Evolutionary conservation across 1,140 invertebrate genomes (phyloP), one percentile per base, ranked within the genome.

Genomic region (Diuraphis noxia): DNA sequence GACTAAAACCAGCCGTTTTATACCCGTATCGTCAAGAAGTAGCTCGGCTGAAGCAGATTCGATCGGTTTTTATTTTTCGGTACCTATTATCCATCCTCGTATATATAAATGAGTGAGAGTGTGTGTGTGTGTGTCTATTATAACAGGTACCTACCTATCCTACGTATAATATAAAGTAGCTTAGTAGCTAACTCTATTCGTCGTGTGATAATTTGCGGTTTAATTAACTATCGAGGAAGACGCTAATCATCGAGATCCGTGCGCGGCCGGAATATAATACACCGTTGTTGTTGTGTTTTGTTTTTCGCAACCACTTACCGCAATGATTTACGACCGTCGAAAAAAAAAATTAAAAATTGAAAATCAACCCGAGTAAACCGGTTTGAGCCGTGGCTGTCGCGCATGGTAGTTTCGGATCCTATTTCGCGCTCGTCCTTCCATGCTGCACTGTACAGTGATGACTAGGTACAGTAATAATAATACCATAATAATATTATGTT

Each of bases 251-350:
- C 84, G 84, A 10, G 23, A 72, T 72, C 56, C 56, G 56, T n/a
- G n/a, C 56, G 30, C 56, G 56, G 56, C 6, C 56, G 13, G 56
- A 72, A 72, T 72, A 30, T 84, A 21, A 43, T 43, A 46, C 34
- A 19, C 43, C 30, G 81, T 41, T 30, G 79, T 82, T 30, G 38
- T 43, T n/a, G 30, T 43, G 17, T 49, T 49, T 85, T 34, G 46
- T 85, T n/a, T 43, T 89, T 43, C 30, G 88, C 63, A 38, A 90
- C 88, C 63, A 90, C 88, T 90, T 90, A 79, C n/a, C 40, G 17
- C 40, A n/a, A 79, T 90, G 88, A 90, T 90, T 90, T 43, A 90
- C 63, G 88, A 52, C 40, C 63, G 88, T 25, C 40, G 7, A 87
- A 56, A 87, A 56, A 87, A 49, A 46, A 36, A 43, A 86, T 84